Percentiles rank a stretch among this genome's conserved stretches.
Conservation (phyloP, 2,113 vertebrate species). For the Protomyctophum bolini region DNA sequence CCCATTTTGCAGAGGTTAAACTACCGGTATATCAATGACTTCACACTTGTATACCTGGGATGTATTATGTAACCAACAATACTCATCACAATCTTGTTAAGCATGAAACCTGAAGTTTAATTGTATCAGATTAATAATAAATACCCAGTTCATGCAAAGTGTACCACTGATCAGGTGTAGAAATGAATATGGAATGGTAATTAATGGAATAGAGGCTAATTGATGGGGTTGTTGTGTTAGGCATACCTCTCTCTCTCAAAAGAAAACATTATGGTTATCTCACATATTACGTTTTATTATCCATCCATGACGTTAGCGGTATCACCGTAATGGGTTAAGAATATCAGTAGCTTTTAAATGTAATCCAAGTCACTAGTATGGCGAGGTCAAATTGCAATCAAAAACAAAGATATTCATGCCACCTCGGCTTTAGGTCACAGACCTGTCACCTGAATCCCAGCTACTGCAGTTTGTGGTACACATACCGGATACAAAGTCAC, state of each 20-base stretch:
- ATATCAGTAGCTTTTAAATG: neutral
- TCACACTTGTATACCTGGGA: no score
- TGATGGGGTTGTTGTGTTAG: neutral
- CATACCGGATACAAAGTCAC: constrained; percentile 83
- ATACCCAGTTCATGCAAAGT: no score
- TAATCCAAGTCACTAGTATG: neutral
- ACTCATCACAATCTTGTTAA: no score
- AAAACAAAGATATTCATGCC: neutral
- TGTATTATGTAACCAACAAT: no score
- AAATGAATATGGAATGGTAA: no score
- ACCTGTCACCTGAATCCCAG: constrained; percentile 91
- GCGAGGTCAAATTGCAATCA: neutral
- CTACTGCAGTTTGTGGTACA: constrained; percentile 74
- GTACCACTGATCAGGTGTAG: no score
- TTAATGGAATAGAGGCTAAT: no score
- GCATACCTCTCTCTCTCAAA: neutral
- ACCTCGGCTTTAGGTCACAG: constrained; percentile 72
- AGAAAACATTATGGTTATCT: neutral
- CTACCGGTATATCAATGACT: no score
- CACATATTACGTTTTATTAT: neutral
- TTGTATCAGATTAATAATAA: no score
- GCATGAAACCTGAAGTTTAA: no score
- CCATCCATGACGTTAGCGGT: neutral
- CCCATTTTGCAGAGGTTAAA: no score
- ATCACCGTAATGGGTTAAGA: neutral